These are phyloP conservation scores for Tortrix viridana DNA, from an alignment of 2,888 invertebrate genomes.

Conservation along the genomic window DNA sequence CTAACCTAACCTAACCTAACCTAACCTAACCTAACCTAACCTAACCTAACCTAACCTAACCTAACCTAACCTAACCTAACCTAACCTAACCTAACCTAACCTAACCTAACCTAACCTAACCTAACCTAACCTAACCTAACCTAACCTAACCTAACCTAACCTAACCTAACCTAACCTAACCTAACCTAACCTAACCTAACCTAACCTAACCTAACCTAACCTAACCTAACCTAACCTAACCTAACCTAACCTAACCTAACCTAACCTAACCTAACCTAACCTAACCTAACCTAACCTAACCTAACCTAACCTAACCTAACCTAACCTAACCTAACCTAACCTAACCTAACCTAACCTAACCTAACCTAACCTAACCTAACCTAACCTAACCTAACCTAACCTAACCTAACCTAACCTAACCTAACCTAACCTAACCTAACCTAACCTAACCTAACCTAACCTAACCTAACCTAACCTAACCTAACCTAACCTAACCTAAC, in stretches of 20 bases:
- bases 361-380: conserved; percentile 44
- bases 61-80: conserved; percentile 35
- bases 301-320: conserved; percentile 44
- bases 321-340: conserved; percentile 44
- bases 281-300: conserved; percentile 44
- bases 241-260: conserved; percentile 41
- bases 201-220: conserved; percentile 26
- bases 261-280: conserved; percentile 43
- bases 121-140: conserved; percentile 36
- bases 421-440: conserved; percentile 16
- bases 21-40: conserved; percentile 38
- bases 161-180: conserved; percentile 35
- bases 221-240: conserved; percentile 39
- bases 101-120: conserved; percentile 38
- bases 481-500: conserved; percentile 16
- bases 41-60: conserved; percentile 38
- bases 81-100: conserved; percentile 39
- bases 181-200: conserved; percentile 29
- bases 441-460: conserved; percentile 16
- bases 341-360: conserved; percentile 45
- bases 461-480: conserved; percentile 16
- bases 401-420: conserved; percentile 16
- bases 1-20: conserved; percentile 38
- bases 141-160: conserved; percentile 29
- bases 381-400: conserved; percentile 41